Evolutionary conservation across 2,113 vertebrate genomes (phyloP), one percentile per base, ranked within the genome.

Genomic region (Etia nguti): DNA sequence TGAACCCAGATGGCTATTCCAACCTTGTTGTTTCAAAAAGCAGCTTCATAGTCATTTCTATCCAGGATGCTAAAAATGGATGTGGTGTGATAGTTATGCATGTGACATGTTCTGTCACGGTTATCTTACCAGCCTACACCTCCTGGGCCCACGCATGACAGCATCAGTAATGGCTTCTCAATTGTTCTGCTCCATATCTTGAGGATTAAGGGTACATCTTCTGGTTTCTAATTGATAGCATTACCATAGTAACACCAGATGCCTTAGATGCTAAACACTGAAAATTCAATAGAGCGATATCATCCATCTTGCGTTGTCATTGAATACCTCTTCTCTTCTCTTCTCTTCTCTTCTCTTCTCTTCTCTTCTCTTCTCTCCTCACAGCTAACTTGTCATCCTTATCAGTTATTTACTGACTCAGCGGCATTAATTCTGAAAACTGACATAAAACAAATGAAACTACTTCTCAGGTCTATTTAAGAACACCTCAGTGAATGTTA

Each of bases 371-470:
- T n/a, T 20, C 56, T 82, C 11, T n/a, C 15, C 48, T 81, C 20
- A 9, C 54, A 52, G 68, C 56, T 34, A 54, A 50, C 81, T 31
- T 88, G 80, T 87, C 87, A 86, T 89, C 57, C 57, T 60, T 48
- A 50, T 83, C 84, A 77, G 65, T 89, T 85, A 94, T 93, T 88
- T 88, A 93, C 65, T 31, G 73, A 57, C 80, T 75, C 81, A 55
- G 55, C 79, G 80, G 85, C 91, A 90, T 92, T 89, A 85, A 92
- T 87, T 92, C 83, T 81, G 50, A 84, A 90, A 92, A 81, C 77
- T 90, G 90, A 94, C 90, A 84, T 85, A 82, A 80, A 80, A 86
- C 89, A 92, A 93, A 92, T 93, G 85, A 91, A 82, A 79, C 86
- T 80, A 81, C 84, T 91, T 90, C 85, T 89, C 54, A 75, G 70